phyloP scores from a whole-genome alignment of 2,797 vertebrate species.

The Cetoscarus ocellatus region DNA sequence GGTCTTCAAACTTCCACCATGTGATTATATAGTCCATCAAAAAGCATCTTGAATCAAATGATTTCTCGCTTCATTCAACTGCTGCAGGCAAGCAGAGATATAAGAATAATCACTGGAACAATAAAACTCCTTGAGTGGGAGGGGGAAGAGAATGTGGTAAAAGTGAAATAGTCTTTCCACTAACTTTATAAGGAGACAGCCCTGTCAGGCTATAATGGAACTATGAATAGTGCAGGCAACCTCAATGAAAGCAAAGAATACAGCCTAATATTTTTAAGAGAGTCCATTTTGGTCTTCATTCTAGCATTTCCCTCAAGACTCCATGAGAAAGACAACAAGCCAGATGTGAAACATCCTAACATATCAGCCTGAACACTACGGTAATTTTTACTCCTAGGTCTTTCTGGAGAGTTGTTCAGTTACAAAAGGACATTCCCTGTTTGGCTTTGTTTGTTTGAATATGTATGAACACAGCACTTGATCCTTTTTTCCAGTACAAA shows the following conservation, averaged over 20 bases:
- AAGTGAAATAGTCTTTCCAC: conserved; percentile 46
- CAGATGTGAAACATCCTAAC: not conserved
- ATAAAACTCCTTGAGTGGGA: conserved; percentile 44
- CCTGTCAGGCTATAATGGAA: conserved; percentile 30
- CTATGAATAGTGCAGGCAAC: conserved; percentile 14
- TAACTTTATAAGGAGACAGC: conserved; percentile 31
- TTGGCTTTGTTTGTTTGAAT: no score
- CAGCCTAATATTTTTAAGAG: not conserved
- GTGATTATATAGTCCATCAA: conserved; percentile 45
- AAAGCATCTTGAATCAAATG: conserved; percentile 46
- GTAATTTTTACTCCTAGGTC: no score
- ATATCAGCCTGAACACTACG: no score
- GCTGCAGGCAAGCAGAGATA: conserved; percentile 31
- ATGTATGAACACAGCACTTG: no score
- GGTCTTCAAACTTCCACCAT: conserved; percentile 41
- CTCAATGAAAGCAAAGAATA: conserved; percentile 6
- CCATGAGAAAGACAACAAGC: not conserved
- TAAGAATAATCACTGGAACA: conserved; percentile 39
- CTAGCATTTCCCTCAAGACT: not conserved
- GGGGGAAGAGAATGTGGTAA: conserved; percentile 37
- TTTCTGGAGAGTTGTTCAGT: no score
- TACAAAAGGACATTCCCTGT: no score
- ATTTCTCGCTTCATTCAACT: conserved; percentile 59
- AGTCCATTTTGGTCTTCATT: not conserved
- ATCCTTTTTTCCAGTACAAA: no score